Evolutionary conservation across 1,140 invertebrate genomes (phyloP).

Genomic region (Nomia melanderi): DNA sequence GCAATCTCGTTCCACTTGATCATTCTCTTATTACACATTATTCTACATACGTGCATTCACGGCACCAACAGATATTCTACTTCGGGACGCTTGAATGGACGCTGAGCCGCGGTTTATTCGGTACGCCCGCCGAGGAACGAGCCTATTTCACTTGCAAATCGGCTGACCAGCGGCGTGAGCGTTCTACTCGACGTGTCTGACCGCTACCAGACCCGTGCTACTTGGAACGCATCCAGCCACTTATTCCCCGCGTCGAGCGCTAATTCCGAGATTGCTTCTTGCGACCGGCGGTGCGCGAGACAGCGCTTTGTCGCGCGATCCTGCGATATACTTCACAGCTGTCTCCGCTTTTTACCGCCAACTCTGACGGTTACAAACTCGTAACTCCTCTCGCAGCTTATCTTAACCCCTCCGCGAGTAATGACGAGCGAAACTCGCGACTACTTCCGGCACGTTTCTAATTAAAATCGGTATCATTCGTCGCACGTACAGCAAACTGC

Average conservation of each 20-base stretch:
- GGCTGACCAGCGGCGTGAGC: not conserved
- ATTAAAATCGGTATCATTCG: too few relatives aligned
- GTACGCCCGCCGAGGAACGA: not conserved
- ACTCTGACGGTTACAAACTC: not conserved
- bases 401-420: too few relatives aligned
- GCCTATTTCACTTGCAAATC: not conserved
- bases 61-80: not conserved
- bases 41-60: not conserved
- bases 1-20: not conserved
- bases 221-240: not conserved
- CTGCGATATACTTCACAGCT: not conserved
- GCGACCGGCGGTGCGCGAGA: not conserved
- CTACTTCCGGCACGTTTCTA: too few relatives aligned
- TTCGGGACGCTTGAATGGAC: not conserved
- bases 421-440: too few relatives aligned
- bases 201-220: not conserved
- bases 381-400: not conserved
- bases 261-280: conserved; percentile 1
- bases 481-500: too few relatives aligned
- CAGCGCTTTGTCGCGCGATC: not conserved
- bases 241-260: not conserved
- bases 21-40: not conserved
- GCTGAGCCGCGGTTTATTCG: not conserved
- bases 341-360: not conserved
- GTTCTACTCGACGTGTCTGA: not conserved